Evolutionary conservation across 2,888 invertebrate species (phyloP), one percentile per base, ranked within the genome.

Genomic region (Diarsia brunnea): DNA sequence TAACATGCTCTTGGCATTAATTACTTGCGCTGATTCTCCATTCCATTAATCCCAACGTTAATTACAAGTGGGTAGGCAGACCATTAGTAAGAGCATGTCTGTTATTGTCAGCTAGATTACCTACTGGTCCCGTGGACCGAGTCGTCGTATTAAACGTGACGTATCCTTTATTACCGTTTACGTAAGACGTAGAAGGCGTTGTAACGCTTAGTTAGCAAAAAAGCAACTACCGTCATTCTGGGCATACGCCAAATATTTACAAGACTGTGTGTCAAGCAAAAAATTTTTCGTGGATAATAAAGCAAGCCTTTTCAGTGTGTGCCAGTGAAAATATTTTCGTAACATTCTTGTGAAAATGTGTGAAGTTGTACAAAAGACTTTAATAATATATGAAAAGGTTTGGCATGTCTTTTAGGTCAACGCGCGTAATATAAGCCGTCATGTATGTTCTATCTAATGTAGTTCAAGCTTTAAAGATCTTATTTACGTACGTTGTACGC

Each of bases 201-300:
- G 64, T 74, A 72, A 73, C 68, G 87, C 82, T 79, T 79, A 67
- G 38, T 75, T 58, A 68, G 88, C 79, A 75, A 53, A 85, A 87
- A 84, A 63, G 65, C 58, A 73, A 85, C 74, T 72, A 74, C 65
- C 69, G 58, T 69, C 77, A 74, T 84, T 79, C 79, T 88, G 86
- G 88, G 78, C 77, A 73, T n/a, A 74, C 71, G 86, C 86, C 84
- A 84, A 86, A 78, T 80, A 74, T 64, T 75, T 65, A 31, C 61
- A 60, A 73, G 38, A 73, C 24, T 69, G 58, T 75, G 66, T 74
- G 58, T 43, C 51, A 70, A 85, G 78, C 64, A 27, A 55, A 72
- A 72, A 74, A 45, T n/a, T 19, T 24, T n/a, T 72, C 27, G 53
- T 60, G 69, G 43, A 72, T 58, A 58, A 38, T 73, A 61, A 74